Evolutionary conservation across 1,140 invertebrate genomes (phyloP).

Genomic region (Lepidurus packardi): DNA sequence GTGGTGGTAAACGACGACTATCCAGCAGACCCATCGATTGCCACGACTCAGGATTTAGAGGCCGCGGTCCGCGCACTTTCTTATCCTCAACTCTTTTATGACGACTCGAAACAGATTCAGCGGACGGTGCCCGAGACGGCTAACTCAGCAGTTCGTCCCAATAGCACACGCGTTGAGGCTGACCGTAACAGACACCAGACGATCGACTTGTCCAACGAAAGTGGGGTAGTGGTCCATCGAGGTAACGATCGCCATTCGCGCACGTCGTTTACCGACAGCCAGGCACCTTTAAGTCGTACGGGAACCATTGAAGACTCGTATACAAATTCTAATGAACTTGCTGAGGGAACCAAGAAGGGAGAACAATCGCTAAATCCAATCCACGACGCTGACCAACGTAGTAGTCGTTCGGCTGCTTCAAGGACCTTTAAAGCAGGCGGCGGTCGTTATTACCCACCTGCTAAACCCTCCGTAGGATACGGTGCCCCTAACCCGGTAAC

Average conservation of each 20-base stretch:
- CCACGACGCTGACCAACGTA: neutral
- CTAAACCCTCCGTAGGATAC: neutral
- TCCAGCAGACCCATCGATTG: neutral
- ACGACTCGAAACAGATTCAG: neutral
- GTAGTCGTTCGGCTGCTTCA: neutral
- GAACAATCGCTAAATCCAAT: neutral
- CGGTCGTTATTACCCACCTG: constrained; percentile 10
- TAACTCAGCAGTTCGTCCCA: neutral
- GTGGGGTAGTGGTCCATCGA: neutral
- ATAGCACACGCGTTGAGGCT: neutral
- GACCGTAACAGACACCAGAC: neutral
- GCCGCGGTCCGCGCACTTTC: neutral
- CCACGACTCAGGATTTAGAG: neutral
- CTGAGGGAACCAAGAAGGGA: neutral
- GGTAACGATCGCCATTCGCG: neutral
- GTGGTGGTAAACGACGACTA: neutral
- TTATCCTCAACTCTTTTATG: constrained; percentile 8
- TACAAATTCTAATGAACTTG: neutral
- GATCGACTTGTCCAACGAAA: neutral
- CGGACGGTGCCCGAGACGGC: neutral
- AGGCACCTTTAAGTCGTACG: neutral
- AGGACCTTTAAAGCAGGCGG: neutral
- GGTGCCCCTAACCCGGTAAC: neutral
- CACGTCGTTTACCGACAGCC: neutral
- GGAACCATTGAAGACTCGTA: neutral